phyloP scores from a whole-genome alignment of 1,140 invertebrate species.

The Euwallacea fornicatus region DNA sequence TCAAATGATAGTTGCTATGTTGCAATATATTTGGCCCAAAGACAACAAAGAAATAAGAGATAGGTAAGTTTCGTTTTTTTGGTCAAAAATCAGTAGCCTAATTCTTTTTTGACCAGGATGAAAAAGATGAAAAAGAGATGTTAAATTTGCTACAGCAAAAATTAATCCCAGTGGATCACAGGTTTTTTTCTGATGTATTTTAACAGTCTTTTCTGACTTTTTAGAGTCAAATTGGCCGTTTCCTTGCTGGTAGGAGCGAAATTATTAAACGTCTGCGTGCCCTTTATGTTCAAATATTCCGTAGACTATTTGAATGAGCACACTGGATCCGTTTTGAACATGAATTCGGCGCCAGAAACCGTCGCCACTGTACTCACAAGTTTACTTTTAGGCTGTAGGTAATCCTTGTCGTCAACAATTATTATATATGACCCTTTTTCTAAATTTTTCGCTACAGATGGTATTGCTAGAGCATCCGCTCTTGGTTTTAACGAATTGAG shows the following conservation, averaged over 20 bases:
- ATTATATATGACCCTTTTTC: not conserved
- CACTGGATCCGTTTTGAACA: conserved; percentile 58
- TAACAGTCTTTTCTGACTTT: not conserved
- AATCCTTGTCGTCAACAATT: not conserved
- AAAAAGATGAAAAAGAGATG: too few species aligned
- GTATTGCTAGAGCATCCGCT: conserved; percentile 84
- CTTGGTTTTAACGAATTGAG: conserved; percentile 94
- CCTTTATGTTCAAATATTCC: conserved; percentile 95
- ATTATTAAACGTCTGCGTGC: conserved; percentile 88
- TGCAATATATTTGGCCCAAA: conserved; percentile 95
- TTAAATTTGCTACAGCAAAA: too few species aligned
- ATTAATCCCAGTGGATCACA: too few species aligned
- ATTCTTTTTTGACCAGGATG: too few species aligned
- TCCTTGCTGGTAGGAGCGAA: conserved; percentile 80
- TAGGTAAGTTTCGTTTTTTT: conserved; percentile 51
- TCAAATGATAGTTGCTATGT: conserved; percentile 87
- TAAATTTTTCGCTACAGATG: conserved; percentile 68
- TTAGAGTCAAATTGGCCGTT: conserved; percentile 77
- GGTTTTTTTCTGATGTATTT: not conserved
- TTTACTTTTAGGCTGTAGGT: conserved; percentile 89
- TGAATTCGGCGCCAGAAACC: conserved; percentile 73
- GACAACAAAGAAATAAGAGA: conserved; percentile 77
- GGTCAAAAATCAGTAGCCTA: not conserved
- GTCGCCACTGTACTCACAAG: conserved; percentile 73
- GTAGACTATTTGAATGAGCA: conserved; percentile 82